These are phyloP conservation scores for Hemibagrus wyckioides DNA, from an alignment of 2,113 vertebrate species.

Conservation along the genomic window DNA sequence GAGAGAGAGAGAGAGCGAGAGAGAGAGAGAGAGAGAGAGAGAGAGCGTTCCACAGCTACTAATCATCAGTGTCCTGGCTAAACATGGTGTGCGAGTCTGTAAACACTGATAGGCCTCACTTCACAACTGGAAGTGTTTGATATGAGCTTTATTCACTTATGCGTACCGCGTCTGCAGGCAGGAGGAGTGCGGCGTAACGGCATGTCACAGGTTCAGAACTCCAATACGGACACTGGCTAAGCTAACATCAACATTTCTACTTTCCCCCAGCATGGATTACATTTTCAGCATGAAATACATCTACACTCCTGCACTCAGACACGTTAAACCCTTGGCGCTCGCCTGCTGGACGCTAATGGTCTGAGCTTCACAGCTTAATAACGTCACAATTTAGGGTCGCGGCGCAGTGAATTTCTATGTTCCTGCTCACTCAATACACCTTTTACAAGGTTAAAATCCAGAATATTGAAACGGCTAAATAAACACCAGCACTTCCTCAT, in stretches of 20 bases:
- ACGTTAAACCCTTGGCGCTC: not conserved
- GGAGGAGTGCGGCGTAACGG: constrained; percentile 60
- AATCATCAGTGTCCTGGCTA: constrained; percentile 66
- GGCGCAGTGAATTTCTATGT: not conserved
- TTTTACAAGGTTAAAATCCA: no score
- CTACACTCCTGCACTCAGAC: constrained; percentile 12
- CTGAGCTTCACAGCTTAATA: constrained; percentile 17
- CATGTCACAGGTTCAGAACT: constrained; percentile 46
- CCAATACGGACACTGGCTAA: not conserved
- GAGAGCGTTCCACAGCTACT: constrained; percentile 51
- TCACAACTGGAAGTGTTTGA: constrained; percentile 78
- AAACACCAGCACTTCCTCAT: not conserved
- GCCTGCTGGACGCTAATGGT: not conserved
- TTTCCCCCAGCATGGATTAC: constrained; percentile 8
- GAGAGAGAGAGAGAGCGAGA: constrained; percentile 19
- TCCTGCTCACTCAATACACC: not conserved
- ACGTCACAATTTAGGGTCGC: not conserved
- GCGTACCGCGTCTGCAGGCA: constrained; percentile 53
- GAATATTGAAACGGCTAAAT: not conserved
- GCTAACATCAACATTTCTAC: constrained; percentile 14
- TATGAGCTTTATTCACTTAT: constrained; percentile 78
- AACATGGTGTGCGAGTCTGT: constrained; percentile 74
- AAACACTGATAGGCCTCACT: constrained; percentile 75
- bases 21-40: constrained; percentile 1
- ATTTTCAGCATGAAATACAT: constrained; percentile 27